A percentile compares a stretch with the other conserved stretches of the same genome.
These are phyloP conservation scores for Xestia rhomboidea DNA, from an alignment of 2,888 invertebrate genomes.

Conservation along the genomic window DNA sequence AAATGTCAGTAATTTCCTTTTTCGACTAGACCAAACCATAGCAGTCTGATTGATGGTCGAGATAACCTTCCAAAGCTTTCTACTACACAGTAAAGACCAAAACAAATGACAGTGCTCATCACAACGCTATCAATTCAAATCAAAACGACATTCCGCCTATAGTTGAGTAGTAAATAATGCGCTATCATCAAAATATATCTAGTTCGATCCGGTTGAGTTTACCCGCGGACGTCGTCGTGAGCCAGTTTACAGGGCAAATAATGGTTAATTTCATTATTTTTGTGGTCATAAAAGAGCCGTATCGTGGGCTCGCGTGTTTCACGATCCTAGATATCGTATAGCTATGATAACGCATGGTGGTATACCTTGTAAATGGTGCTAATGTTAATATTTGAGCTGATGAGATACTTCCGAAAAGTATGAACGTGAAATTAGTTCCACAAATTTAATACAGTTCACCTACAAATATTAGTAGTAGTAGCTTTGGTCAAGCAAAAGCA, in stretches of 20 bases:
- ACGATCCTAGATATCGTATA: conserved; percentile 53
- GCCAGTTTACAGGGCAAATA: conserved; percentile 73
- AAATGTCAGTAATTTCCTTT: conserved; percentile 18
- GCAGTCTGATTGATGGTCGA: conserved; percentile 44
- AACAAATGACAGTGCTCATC: conserved; percentile 50
- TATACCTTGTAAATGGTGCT: conserved; percentile 29
- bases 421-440: background rate
- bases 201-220: conserved; percentile 50
- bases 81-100: conserved; percentile 30
- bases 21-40: conserved; percentile 1
- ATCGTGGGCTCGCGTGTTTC: conserved; percentile 80
- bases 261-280: conserved; percentile 86
- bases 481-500: background rate
- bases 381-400: conserved; percentile 31
- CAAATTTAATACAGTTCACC: background rate
- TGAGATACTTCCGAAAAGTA: conserved; percentile 12
- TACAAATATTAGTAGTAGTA: background rate
- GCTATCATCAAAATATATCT: conserved; percentile 57
- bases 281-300: conserved; percentile 79
- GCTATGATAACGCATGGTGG: conserved; percentile 44
- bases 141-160: conserved; percentile 36
- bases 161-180: conserved; percentile 46
- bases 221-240: conserved; percentile 68
- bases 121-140: conserved; percentile 52
- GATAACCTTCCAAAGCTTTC: conserved; percentile 44